These are phyloP conservation scores for Trachelipus rathkii DNA, from an alignment of 1,140 invertebrate genomes.

Conservation along the genomic window DNA sequence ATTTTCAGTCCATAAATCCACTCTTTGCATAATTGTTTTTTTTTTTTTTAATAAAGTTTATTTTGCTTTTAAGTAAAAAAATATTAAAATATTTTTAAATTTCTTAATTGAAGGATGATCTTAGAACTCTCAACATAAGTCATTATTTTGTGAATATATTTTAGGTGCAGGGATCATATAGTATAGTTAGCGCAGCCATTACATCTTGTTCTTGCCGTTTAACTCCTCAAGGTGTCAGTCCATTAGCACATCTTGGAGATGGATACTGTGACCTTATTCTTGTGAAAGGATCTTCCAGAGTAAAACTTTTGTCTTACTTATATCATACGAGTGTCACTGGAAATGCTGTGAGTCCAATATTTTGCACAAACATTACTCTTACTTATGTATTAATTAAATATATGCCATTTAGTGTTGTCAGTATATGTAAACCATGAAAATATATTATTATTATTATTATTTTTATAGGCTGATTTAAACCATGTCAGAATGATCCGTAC, in stretches of 20 bases:
- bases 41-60: too few relatives aligned
- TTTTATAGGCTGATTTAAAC: slow-evolving; percentile 41
- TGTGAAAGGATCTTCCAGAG: slow-evolving; percentile 66
- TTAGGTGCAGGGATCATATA: slow-evolving; percentile 59
- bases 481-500: slow-evolving; percentile 38
- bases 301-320: slow-evolving; percentile 69
- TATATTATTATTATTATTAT: neutral
- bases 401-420: too few relatives aligned
- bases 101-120: too few relatives aligned
- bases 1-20: neutral
- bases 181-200: slow-evolving; percentile 72
- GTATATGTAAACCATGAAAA: too few relatives aligned
- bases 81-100: too few relatives aligned
- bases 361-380: slow-evolving; percentile 33
- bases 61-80: too few relatives aligned
- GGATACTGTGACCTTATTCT: slow-evolving; percentile 74
- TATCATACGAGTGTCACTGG: slow-evolving; percentile 50
- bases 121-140: too few relatives aligned
- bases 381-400: too few relatives aligned
- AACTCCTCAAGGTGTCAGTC: slow-evolving; percentile 70
- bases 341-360: slow-evolving; percentile 50
- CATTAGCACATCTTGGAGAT: slow-evolving; percentile 74
- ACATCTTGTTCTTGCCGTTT: slow-evolving; percentile 72
- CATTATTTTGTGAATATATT: neutral
- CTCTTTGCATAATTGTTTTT: too few relatives aligned